Percentiles rank a stretch among this genome's conserved stretches.
These are phyloP conservation scores for Plebejus argus DNA, from an alignment of 2,888 invertebrate species.

Conservation along the genomic window DNA sequence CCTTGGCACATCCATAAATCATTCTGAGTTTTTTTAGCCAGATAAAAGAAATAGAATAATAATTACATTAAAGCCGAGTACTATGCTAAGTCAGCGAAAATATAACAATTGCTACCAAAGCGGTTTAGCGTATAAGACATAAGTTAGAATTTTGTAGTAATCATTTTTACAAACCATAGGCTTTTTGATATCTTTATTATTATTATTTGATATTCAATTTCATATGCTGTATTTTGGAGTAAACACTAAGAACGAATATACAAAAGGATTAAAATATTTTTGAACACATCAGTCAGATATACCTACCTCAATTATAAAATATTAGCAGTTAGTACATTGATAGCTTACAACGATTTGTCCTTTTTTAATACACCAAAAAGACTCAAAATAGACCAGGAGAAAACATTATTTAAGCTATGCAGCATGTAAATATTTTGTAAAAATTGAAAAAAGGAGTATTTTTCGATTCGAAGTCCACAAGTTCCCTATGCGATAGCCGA, in stretches of 20 bases:
- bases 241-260: not conserved
- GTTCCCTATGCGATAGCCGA: not conserved
- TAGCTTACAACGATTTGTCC: not conserved
- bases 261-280: not conserved
- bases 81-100: not conserved
- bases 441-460: not conserved
- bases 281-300: not conserved
- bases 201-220: not conserved
- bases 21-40: not conserved
- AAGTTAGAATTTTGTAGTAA: not conserved
- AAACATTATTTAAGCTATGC: not conserved
- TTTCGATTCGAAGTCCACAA: no score
- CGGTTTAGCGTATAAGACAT: not conserved
- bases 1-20: not conserved
- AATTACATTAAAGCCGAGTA: not conserved
- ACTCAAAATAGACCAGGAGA: not conserved
- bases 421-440: not conserved
- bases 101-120: not conserved
- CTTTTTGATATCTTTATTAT: not conserved
- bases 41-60: not conserved
- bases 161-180: not conserved
- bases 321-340: not conserved
- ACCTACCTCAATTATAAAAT: not conserved
- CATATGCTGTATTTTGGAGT: not conserved
- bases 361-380: not conserved